Conservation (phyloP, 1,140 invertebrate genomes). For the Polypedilum pembai region DNA sequence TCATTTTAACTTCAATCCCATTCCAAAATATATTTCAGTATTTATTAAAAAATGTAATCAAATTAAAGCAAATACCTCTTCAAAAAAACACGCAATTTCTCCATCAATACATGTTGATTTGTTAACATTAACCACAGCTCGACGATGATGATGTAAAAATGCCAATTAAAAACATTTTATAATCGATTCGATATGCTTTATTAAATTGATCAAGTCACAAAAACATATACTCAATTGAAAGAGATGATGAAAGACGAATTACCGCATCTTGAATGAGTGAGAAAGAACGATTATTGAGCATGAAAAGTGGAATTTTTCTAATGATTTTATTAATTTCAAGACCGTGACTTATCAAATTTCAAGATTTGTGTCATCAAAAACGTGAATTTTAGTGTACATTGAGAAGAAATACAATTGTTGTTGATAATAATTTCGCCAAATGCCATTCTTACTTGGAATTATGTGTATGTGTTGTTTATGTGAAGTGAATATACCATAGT, state of each 20-base stretch:
- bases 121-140: too few species aligned
- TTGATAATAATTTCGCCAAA: slow-evolving; percentile 12
- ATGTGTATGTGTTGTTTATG: background rate
- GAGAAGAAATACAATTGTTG: background rate
- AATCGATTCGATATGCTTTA: background rate
- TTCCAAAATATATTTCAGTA: background rate
- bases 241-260: background rate
- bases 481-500: background rate
- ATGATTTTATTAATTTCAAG: background rate
- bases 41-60: background rate
- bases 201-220: slow-evolving; percentile 17
- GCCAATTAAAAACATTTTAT: background rate
- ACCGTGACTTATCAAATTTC: slow-evolving; percentile 17
- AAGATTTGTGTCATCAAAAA: slow-evolving; percentile 5
- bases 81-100: too few species aligned
- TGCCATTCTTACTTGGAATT: background rate
- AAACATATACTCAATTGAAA: background rate
- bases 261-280: background rate
- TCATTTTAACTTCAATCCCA: too few species aligned
- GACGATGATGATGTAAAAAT: background rate
- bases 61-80: background rate
- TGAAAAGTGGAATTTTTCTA: slow-evolving; percentile 13
- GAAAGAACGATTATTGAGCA: background rate
- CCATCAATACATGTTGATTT: too few species aligned
- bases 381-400: too few species aligned